These are phyloP conservation scores for Nipponacmea schrenckii DNA, from an alignment of 2,888 invertebrate genomes.

Conservation along the genomic window DNA sequence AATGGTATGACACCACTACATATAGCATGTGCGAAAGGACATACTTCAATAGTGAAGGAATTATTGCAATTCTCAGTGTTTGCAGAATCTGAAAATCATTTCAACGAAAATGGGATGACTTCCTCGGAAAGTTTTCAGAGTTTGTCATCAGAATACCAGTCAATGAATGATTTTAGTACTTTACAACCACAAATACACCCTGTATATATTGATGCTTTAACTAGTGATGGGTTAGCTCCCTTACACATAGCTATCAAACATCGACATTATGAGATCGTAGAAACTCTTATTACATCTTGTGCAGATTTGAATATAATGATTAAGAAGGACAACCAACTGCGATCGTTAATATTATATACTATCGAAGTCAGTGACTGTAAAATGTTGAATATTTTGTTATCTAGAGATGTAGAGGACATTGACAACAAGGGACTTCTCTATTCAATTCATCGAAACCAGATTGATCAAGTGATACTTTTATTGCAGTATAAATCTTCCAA, in stretches of 20 bases:
- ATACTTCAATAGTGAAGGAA: slow-evolving; percentile 42
- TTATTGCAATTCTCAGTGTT: slow-evolving; percentile 37
- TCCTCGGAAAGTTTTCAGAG: neutral
- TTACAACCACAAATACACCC: slow-evolving; percentile 17
- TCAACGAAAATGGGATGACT: neutral
- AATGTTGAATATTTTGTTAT: slow-evolving; percentile 81
- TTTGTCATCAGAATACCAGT: neutral
- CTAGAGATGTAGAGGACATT: slow-evolving; percentile 85
- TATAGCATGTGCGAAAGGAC: slow-evolving; percentile 78
- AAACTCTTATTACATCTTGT: slow-evolving; percentile 80
- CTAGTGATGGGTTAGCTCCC: slow-evolving; percentile 46
- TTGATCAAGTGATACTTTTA: slow-evolving; percentile 76
- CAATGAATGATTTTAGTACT: neutral
- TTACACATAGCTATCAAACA: slow-evolving; percentile 56
- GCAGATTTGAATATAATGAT: slow-evolving; percentile 82
- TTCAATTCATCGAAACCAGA: slow-evolving; percentile 80
- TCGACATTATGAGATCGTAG: slow-evolving; percentile 75
- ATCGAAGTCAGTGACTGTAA: slow-evolving; percentile 77
- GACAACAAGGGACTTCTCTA: slow-evolving; percentile 84
- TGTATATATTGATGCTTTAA: slow-evolving; percentile 29
- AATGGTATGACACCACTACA: slow-evolving; percentile 86
- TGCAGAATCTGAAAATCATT: slow-evolving; percentile 14
- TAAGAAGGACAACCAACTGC: slow-evolving; percentile 66
- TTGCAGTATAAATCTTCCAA: slow-evolving; percentile 83
- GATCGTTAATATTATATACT: slow-evolving; percentile 74